Percentiles rank a stretch among this genome's conserved stretches.
These are phyloP conservation scores for Pimpla rufipes DNA, from an alignment of 2,888 invertebrate genomes.

Conservation along the genomic window DNA sequence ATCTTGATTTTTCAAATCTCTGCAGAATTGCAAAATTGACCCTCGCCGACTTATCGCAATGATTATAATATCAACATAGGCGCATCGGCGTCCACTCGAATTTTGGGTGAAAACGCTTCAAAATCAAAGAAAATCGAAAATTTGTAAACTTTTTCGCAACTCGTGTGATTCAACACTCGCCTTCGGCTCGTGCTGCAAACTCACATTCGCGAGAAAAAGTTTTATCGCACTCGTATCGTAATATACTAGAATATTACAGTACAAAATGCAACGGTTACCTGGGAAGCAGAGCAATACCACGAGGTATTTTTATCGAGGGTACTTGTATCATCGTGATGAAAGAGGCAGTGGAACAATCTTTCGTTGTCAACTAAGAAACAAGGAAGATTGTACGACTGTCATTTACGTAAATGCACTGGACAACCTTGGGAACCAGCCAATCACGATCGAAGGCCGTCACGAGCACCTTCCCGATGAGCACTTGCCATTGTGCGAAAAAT, in stretches of 20 bases:
- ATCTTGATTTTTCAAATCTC: too few relatives aligned
- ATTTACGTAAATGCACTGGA: not conserved
- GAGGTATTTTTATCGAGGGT: not conserved
- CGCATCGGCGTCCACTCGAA: too few relatives aligned
- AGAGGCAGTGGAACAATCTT: not conserved
- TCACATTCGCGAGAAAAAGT: too few relatives aligned
- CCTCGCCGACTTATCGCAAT: not conserved
- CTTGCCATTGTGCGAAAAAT: conserved; percentile 10
- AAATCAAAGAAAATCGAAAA: not conserved
- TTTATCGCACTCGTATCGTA: too few relatives aligned
- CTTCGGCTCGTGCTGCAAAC: too few relatives aligned
- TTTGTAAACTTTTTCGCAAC: too few relatives aligned
- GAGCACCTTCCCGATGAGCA: not conserved
- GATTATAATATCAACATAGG: not conserved
- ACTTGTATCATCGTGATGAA: not conserved
- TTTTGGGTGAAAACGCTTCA: too few relatives aligned
- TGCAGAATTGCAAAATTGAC: too few relatives aligned
- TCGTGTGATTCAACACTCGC: not conserved
- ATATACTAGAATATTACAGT: too few relatives aligned
- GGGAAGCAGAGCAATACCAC: conserved; percentile 6
- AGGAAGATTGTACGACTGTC: not conserved
- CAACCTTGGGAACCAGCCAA: not conserved
- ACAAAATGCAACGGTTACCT: not conserved
- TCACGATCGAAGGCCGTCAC: not conserved
- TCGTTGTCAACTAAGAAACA: not conserved